Conservation (phyloP, 2,797 vertebrate genomes). For the Protosalanx chinensis region DNA sequence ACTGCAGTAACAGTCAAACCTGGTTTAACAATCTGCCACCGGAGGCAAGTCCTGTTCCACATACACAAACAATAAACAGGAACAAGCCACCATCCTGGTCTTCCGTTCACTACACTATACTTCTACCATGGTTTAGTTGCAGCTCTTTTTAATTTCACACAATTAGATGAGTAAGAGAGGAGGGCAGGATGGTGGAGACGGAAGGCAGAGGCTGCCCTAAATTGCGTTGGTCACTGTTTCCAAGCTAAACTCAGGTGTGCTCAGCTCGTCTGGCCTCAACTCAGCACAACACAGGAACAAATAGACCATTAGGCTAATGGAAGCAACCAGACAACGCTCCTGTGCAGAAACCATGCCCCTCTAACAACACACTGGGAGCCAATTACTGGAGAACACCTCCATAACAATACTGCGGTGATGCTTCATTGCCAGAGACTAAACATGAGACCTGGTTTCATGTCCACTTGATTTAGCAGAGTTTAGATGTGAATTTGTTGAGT, state of each 20-base stretch:
- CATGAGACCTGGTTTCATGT: not conserved
- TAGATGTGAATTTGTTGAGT: not conserved
- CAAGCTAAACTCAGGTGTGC: conserved; percentile 1
- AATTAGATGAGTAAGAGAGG: not conserved
- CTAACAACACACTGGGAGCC: conserved; percentile 17
- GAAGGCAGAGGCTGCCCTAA: not conserved
- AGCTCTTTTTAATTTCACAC: not conserved
- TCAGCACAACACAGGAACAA: conserved; percentile 23
- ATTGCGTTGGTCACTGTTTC: not conserved
- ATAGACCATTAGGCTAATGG: conserved; percentile 33
- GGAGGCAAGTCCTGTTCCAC: conserved; percentile 16
- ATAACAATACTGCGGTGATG: not conserved
- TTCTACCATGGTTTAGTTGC: not conserved
- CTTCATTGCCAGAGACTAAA: not conserved
- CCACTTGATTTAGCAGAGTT: not conserved
- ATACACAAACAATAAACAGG: not conserved
- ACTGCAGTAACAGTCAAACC: conserved; percentile 8
- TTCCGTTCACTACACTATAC: not conserved
- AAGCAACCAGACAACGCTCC: conserved; percentile 25
- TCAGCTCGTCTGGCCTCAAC: conserved; percentile 8
- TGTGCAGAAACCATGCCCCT: conserved; percentile 14
- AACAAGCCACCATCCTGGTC: conserved; percentile 1
- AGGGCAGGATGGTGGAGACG: not conserved
- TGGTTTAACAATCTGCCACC: not conserved
- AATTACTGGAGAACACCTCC: conserved; percentile 19